Percentiles rank a stretch among this genome's conserved stretches.
Evolutionary conservation across 2,113 vertebrate genomes (phyloP).

Genomic region (Amia ocellicauda): DNA sequence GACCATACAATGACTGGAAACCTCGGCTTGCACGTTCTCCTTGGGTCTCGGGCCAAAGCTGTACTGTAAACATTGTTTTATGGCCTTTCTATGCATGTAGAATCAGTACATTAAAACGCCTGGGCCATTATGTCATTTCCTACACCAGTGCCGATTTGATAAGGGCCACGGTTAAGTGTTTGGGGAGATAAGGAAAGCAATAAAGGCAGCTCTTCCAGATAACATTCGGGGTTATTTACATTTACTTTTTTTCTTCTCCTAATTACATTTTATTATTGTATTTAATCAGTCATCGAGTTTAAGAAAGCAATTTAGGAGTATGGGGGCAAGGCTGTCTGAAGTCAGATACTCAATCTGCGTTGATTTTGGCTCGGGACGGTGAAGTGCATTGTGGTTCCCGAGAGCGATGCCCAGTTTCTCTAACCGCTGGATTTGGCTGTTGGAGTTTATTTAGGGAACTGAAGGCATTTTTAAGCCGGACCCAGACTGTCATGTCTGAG

Average conservation of each 20-base stretch:
- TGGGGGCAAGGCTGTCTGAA: conserved; percentile 26
- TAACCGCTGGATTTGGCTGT: conserved; percentile 16
- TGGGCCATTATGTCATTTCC: conserved; percentile 57
- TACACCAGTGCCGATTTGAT: conserved; percentile 56
- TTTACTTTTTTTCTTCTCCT: too few relatives aligned
- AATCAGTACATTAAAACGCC: conserved; percentile 35
- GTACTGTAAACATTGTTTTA: conserved; percentile 62
- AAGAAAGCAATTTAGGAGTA: conserved; percentile 42
- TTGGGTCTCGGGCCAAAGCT: conserved; percentile 38
- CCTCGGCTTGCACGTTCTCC: conserved; percentile 35
- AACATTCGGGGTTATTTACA: conserved; percentile 40
- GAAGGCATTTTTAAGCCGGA: conserved; percentile 33
- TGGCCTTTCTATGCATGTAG: conserved; percentile 30
- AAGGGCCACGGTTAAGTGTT: conserved; percentile 51
- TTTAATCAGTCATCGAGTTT: conserved; percentile 34
- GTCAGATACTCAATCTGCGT: conserved; percentile 49
- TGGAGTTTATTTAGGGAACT: conserved; percentile 28
- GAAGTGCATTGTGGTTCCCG: conserved; percentile 27
- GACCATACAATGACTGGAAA: conserved; percentile 69
- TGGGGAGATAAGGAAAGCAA: conserved; percentile 60
- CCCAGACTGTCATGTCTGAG: conserved; percentile 22
- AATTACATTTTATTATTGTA: conserved; percentile 24
- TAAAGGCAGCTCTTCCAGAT: conserved; percentile 45
- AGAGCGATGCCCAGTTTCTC: conserved; percentile 34
- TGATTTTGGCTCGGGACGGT: conserved; percentile 51